A percentile compares a stretch with the other conserved stretches of the same genome.
These are phyloP conservation scores for Anguilla japonica DNA, from an alignment of 2,113 vertebrate genomes.

Conservation along the genomic window DNA sequence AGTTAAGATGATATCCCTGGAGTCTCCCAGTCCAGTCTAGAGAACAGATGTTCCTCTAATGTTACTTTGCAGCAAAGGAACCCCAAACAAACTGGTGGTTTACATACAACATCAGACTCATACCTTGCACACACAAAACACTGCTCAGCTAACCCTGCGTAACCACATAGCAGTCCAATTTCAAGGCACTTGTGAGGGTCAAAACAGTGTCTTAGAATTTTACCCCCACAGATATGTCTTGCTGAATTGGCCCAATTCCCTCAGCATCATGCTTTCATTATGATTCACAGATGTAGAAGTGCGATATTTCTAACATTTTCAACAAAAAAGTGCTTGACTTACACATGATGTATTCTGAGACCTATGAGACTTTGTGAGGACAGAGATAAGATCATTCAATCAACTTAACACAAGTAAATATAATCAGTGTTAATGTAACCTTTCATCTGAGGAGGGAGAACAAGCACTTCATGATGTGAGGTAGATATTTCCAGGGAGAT, in stretches of 20 bases:
- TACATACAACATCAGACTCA: neutral
- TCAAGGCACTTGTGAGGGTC: neutral
- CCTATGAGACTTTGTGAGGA: neutral
- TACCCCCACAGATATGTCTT: neutral
- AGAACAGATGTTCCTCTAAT: slow-evolving; percentile 12
- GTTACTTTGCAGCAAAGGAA: neutral
- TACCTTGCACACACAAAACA: neutral
- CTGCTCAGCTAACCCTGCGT: neutral
- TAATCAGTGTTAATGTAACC: neutral
- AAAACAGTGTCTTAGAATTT: neutral
- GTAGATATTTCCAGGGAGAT: neutral
- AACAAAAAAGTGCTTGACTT: neutral
- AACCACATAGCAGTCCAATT: neutral
- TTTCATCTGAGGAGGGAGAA: neutral
- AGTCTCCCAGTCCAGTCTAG: neutral
- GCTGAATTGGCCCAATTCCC: neutral
- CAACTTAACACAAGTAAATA: neutral
- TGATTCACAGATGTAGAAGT: neutral
- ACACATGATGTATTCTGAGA: neutral
- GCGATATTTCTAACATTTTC: neutral
- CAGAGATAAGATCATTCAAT: neutral
- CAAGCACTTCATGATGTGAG: neutral
- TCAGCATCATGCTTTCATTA: neutral
- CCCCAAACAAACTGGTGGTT: neutral
- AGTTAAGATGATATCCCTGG: neutral